phyloP scores from a whole-genome alignment of 2,113 vertebrate species.

The Psittacus erithacus region DNA sequence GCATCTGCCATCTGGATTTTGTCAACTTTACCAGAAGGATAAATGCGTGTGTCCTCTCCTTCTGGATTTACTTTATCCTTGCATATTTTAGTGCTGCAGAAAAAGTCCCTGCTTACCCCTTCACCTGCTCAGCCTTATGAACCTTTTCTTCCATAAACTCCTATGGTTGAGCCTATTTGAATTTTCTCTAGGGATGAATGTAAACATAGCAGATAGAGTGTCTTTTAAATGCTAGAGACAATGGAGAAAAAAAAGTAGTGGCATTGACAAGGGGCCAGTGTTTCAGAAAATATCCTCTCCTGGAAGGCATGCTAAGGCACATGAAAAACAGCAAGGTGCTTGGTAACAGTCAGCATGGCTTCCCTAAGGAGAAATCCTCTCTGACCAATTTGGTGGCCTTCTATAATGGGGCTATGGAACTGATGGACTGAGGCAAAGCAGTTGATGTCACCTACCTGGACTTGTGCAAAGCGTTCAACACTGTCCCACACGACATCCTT shows the following conservation, averaged over 20 bases:
- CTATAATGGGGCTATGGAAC: too few species aligned
- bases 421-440: too few species aligned
- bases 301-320: too few species aligned
- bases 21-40: background rate
- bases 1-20: fast-evolving
- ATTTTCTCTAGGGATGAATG: background rate
- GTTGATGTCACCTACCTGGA: too few species aligned
- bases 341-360: too few species aligned
- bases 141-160: background rate
- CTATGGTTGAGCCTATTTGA: background rate
- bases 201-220: background rate
- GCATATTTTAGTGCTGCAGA: background rate
- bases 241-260: background rate
- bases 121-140: background rate
- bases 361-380: too few species aligned
- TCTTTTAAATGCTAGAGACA: background rate
- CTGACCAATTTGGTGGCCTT: too few species aligned
- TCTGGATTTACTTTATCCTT: background rate
- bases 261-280: background rate
- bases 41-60: background rate
- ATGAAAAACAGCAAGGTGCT: too few species aligned
- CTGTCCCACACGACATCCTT: too few species aligned
- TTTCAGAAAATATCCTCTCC: background rate
- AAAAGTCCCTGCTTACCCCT: background rate
- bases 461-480: too few species aligned